Conservation (phyloP, 2,797 vertebrate species). For the Cuculus canorus region DNA sequence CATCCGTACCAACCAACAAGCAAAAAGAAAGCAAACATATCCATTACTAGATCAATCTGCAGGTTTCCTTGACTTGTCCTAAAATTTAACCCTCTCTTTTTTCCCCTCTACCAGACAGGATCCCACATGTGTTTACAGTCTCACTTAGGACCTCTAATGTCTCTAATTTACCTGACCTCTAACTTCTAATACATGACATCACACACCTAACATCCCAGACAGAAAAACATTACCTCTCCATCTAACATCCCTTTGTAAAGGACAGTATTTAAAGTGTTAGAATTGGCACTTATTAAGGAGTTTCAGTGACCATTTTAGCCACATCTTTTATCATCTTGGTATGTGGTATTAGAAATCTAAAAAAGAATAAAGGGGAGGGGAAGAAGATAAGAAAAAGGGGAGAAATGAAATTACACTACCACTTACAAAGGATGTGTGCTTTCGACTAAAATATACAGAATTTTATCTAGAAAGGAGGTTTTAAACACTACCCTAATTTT, state of each 20-base stretch:
- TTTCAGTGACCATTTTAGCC: not conserved
- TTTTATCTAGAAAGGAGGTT: not conserved
- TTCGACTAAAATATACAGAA: not conserved
- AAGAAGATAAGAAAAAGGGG: accelerated
- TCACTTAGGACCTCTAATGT: not conserved
- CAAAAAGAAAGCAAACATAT: not conserved
- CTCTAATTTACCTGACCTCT: not conserved
- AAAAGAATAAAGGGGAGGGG: accelerated
- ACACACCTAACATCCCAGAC: not conserved
- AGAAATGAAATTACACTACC: not conserved
- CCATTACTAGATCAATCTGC: not conserved
- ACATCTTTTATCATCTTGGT: not conserved
- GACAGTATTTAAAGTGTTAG: not conserved
- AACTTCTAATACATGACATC: not conserved
- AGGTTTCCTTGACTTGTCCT: not conserved
- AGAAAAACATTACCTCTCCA: not conserved
- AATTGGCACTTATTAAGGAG: not conserved
- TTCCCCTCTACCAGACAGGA: not conserved
- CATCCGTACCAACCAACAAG: not conserved
- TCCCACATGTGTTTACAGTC: not conserved
- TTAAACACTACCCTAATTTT: not conserved
- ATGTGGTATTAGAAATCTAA: not conserved
- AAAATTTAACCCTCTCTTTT: not conserved
- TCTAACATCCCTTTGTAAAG: not conserved
- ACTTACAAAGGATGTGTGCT: not conserved